phyloP scores from a whole-genome alignment of 1,140 invertebrate genomes.

The Nautilus pompilius region DNA sequence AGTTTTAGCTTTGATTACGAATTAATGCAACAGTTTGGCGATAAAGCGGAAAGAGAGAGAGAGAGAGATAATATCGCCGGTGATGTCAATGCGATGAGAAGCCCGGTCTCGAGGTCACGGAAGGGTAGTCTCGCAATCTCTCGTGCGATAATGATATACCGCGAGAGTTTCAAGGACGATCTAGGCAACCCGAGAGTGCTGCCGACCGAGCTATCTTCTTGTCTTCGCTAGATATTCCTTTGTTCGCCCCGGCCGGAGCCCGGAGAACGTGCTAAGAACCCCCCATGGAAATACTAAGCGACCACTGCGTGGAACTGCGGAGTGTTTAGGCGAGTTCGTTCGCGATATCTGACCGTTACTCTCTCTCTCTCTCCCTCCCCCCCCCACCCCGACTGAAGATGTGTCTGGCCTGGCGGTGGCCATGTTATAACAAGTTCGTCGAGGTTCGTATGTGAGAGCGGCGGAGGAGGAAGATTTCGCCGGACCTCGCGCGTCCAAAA shows the following conservation, averaged over 20 bases:
- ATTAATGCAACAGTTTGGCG: too few species aligned
- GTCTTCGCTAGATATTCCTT: neutral
- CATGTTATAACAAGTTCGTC: constrained; percentile 1
- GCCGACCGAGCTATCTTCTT: neutral
- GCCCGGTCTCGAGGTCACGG: neutral
- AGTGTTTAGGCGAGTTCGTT: constrained; percentile 4
- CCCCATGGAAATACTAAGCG: constrained; percentile 2
- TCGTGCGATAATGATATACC: neutral
- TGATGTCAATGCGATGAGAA: too few species aligned
- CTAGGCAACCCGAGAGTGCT: neutral
- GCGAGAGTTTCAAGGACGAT: constrained; percentile 6
- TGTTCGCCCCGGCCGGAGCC: neutral
- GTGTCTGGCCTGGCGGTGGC: constrained; percentile 4
- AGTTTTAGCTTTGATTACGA: too few species aligned
- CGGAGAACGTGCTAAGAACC: neutral
- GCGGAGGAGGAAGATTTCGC: neutral
- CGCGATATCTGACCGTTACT: neutral
- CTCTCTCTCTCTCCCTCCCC: neutral
- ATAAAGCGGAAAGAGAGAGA: too few species aligned
- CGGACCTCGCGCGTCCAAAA: constrained; percentile 1
- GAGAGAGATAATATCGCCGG: too few species aligned
- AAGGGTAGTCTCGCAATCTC: neutral
- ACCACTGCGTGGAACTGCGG: neutral
- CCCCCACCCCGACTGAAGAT: neutral
- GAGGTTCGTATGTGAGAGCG: constrained; percentile 1